Evolutionary conservation across 2,888 invertebrate genomes (phyloP).

Genomic region (Ptilodon capucinus): DNA sequence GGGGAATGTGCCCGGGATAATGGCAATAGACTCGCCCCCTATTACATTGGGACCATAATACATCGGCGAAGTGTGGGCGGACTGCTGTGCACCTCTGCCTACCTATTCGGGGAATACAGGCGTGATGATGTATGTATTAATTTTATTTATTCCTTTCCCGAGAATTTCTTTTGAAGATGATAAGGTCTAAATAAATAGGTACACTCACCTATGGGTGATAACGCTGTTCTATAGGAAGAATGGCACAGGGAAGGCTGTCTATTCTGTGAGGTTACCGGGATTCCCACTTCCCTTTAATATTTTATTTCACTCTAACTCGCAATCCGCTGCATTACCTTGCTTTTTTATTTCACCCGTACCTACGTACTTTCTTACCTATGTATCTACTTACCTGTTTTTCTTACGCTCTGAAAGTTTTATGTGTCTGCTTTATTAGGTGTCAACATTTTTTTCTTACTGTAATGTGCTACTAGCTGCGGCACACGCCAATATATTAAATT

Average conservation of each 20-base stretch:
- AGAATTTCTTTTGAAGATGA: slow-evolving; percentile 21
- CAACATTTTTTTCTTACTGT: slow-evolving; percentile 7
- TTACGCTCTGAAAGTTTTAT: slow-evolving; percentile 9
- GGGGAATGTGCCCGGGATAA: too few relatives aligned
- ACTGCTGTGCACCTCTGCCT: too few relatives aligned
- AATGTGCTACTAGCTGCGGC: too few relatives aligned
- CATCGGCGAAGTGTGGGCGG: too few relatives aligned
- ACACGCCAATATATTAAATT: too few relatives aligned
- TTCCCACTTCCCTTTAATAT: slow-evolving; percentile 58
- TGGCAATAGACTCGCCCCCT: too few relatives aligned
- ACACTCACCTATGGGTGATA: slow-evolving; percentile 13
- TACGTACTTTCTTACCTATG: too few relatives aligned
- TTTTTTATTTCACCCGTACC: slow-evolving; percentile 22
- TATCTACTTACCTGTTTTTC: too few relatives aligned
- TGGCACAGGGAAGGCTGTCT: slow-evolving; percentile 36
- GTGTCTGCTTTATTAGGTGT: slow-evolving; percentile 18
- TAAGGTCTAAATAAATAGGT: slow-evolving; percentile 23
- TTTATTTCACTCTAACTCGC: slow-evolving; percentile 61
- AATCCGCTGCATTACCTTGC: slow-evolving; percentile 40
- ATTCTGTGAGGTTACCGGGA: slow-evolving; percentile 53
- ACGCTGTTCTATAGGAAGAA: slow-evolving; percentile 47
- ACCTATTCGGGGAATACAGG: too few relatives aligned
- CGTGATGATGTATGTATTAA: too few relatives aligned
- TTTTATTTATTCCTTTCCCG: slow-evolving; percentile 38
- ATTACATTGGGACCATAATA: too few relatives aligned